Conservation (phyloP, 1,140 invertebrate genomes). For the Antheraea pernyi region DNA sequence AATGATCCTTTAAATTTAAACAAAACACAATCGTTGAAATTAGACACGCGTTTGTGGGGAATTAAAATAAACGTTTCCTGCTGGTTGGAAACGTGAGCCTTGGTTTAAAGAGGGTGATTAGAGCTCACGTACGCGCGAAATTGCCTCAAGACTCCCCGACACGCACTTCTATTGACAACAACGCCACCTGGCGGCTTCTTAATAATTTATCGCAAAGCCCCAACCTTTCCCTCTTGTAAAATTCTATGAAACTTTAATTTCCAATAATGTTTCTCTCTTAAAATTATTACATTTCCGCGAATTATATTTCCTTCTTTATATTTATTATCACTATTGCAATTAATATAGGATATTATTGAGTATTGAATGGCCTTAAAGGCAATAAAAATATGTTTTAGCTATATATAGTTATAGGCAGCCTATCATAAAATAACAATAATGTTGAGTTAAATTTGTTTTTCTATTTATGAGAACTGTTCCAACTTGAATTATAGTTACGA, state of each 20-base stretch:
- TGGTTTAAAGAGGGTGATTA: conserved; percentile 60
- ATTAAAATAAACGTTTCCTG: conserved; percentile 66
- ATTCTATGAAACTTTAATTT: conserved; percentile 1
- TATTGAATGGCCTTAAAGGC: too few species aligned
- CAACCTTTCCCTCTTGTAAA: neutral
- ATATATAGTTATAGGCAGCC: too few species aligned
- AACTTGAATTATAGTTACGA: too few species aligned
- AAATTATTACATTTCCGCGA: too few species aligned
- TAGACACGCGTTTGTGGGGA: conserved; percentile 55
- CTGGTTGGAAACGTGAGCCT: conserved; percentile 46
- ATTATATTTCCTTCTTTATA: neutral
- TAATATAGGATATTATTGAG: too few species aligned
- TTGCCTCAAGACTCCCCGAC: conserved; percentile 39
- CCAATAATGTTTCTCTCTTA: neutral
- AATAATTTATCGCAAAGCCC: conserved; percentile 2
- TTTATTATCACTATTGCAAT: neutral
- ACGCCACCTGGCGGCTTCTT: neutral
- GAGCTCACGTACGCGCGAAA: conserved; percentile 46
- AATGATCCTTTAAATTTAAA: conserved; percentile 47
- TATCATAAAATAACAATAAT: too few species aligned
- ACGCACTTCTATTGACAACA: conserved; percentile 33
- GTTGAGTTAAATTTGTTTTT: too few species aligned
- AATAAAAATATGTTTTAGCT: too few species aligned
- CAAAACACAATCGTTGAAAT: conserved; percentile 51
- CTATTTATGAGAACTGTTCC: too few species aligned